phyloP scores from a whole-genome alignment of 2,113 vertebrate genomes.

The Piaya cayana region DNA sequence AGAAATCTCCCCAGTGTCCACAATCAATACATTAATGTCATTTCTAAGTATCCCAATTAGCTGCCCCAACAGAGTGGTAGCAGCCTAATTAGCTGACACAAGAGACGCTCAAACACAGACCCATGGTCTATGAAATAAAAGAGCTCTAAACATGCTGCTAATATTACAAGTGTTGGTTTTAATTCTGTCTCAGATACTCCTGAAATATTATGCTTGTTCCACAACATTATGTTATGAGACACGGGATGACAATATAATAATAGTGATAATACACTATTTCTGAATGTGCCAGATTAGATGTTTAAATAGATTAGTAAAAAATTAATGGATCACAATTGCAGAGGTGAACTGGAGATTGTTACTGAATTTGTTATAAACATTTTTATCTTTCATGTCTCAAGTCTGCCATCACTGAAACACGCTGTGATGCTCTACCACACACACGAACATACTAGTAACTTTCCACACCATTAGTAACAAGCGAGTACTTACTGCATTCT shows the following conservation, averaged over 20 bases:
- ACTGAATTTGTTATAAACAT: not conserved
- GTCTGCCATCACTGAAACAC: not conserved
- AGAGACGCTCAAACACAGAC: not conserved
- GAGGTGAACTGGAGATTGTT: not conserved
- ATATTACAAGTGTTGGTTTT: not conserved
- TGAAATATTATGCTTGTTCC: not conserved
- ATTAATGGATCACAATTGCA: not conserved
- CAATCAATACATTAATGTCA: not conserved
- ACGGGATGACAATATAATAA: no score
- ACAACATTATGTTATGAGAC: not conserved
- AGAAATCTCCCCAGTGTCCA: not conserved
- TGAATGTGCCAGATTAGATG: not conserved
- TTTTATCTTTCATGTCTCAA: not conserved
- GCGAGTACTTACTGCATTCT: slow-evolving; percentile 81
- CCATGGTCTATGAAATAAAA: not conserved
- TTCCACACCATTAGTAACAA: not conserved
- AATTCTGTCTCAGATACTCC: not conserved
- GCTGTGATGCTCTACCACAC: not conserved
- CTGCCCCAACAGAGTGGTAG: not conserved
- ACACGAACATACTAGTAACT: not conserved
- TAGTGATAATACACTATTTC: not conserved
- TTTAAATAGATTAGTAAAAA: not conserved
- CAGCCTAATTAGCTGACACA: slow-evolving; percentile 8
- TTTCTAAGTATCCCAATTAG: not conserved
- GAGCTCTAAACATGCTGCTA: not conserved